Evolutionary conservation across 2,113 vertebrate genomes (phyloP).

Genomic region (Petaurus breviceps): DNA sequence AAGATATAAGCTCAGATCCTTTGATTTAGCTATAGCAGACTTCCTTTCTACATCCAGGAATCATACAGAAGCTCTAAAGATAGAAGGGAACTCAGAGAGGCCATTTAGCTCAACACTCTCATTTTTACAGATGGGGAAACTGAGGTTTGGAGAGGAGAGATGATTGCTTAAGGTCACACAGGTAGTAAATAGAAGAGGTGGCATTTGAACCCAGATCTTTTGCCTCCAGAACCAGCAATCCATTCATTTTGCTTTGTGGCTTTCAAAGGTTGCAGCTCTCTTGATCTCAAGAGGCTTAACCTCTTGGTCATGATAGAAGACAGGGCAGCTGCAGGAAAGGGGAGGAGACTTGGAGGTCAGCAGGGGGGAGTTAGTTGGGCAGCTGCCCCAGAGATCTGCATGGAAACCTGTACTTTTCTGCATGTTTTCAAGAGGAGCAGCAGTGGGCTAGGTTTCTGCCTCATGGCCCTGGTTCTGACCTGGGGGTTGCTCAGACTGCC

Average conservation of each 20-base stretch:
- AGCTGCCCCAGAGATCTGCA: neutral
- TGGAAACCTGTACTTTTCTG: neutral
- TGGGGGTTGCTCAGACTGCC: neutral
- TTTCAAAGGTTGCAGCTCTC: neutral
- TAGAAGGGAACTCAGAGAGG: neutral
- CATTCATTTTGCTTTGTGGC: neutral
- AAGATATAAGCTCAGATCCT: neutral
- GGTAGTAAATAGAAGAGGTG: neutral
- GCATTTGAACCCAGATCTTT: neutral
- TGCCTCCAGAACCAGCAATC: neutral
- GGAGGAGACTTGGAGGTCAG: neutral
- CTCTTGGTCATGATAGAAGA: neutral
- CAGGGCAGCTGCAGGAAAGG: too few species aligned
- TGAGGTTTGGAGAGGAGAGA: neutral
- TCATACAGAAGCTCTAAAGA: neutral
- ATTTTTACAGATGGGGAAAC: neutral
- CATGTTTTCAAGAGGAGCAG: neutral
- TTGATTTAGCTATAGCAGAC: neutral
- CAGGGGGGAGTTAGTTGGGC: neutral
- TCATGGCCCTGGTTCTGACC: neutral
- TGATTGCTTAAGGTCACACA: neutral
- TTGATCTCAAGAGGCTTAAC: neutral
- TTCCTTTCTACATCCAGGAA: neutral
- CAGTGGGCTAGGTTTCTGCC: neutral
- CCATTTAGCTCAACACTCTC: neutral